A percentile compares a stretch with the other conserved stretches of the same genome.
phyloP scores from a whole-genome alignment of 2,888 invertebrate species.

The Ormyrus pomaceus region DNA sequence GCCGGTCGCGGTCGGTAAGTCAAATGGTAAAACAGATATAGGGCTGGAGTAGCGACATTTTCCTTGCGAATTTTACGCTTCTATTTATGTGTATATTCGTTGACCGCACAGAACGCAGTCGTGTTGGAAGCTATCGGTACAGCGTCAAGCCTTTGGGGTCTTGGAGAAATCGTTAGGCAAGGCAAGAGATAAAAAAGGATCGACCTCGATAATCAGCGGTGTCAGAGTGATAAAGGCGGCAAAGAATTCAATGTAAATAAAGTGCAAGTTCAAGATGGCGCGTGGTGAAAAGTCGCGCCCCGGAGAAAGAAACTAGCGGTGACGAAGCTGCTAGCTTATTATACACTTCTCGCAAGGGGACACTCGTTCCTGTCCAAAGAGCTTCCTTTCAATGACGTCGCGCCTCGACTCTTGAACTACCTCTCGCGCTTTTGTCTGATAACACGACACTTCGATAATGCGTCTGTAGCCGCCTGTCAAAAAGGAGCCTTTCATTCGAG shows the following conservation, averaged over 20 bases:
- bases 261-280: constrained; percentile 43
- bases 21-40: no score
- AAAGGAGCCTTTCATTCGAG: constrained; percentile 4
- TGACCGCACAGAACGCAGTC: no score
- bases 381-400: constrained; percentile 30
- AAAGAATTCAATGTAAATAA: constrained; percentile 22
- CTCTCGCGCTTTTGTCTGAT: not conserved
- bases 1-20: no score
- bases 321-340: constrained; percentile 14
- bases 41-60: no score
- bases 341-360: no score
- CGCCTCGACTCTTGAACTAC: not conserved
- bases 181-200: no score
- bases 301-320: constrained; percentile 22
- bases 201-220: no score
- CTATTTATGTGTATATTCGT: constrained; percentile 16
- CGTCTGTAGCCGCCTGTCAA: constrained; percentile 32
- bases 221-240: no score
- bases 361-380: not conserved
- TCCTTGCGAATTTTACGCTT: not conserved
- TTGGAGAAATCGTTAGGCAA: no score
- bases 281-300: constrained; percentile 17
- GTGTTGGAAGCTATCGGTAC: no score
- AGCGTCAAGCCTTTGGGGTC: no score
- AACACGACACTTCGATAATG: not conserved